Evolutionary conservation across 2,797 vertebrate genomes (phyloP), one percentile per base, ranked within the genome.

Genomic region (Synanceia verrucosa): DNA sequence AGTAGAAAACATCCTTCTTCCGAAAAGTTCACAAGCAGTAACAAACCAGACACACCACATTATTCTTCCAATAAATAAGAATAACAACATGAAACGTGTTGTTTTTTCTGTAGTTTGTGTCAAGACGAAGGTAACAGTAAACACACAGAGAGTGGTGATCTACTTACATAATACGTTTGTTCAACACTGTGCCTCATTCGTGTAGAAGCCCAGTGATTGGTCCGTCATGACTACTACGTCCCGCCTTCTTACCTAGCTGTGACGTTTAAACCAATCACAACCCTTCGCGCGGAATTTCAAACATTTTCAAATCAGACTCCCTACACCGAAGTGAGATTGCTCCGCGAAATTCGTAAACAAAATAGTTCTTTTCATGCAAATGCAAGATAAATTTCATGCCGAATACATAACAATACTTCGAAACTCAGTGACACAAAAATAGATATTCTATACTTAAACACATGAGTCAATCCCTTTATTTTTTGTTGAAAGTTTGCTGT

Each of bases 211-310:
- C 56, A 6, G 33, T 26, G 19, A 26, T 24, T 8, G 9, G 11
- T 2, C 29, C 2, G 14, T 1, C 16, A 1, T 6, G 23, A 28
- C 9, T 24, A 10, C 2, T 11, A 64, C 9, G 43, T 31, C 4
- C 66, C 86, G 23, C 84, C 89, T 24, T 37, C 21, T 33, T 8
- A 7, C 7, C 0, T 1, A 24, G 2, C 0, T 0, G 39, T 55
- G 57, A 82, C 62, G 37, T 65, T 1, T 39, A 0, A 53, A 44
- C 91, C 92, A 93, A 93, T 93, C 73, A 80, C 3, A 69, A 4
- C 13, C 29, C 73, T 93, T 93, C 91, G 94, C 94, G 94, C 93
- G 92, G 92, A 87, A 93, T 94, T 95, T 95, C 86, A 90, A 95
- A 95, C 39, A 36, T 78, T 87, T 90, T 92, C 63, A 91, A 93